Conservation (phyloP, 2,113 vertebrate species). For the Maccullochella peelii region DNA sequence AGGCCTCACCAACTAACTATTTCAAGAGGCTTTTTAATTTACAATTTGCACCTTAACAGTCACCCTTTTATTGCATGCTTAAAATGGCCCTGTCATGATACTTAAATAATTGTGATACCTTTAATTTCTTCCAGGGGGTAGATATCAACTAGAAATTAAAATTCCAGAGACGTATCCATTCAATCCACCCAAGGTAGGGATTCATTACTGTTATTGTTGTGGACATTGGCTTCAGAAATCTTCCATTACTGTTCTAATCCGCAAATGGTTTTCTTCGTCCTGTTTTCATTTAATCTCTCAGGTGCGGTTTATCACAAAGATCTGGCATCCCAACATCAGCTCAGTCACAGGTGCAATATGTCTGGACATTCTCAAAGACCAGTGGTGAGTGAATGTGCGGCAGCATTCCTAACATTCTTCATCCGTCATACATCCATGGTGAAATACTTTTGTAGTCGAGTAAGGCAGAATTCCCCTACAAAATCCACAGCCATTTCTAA, state of each 20-base stretch:
- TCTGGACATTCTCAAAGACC: constrained; percentile 99
- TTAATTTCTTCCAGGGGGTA: constrained; percentile 78
- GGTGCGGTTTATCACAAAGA: constrained; percentile 99
- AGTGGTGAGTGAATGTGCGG: constrained; percentile 90
- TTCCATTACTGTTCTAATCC: background rate
- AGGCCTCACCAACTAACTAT: background rate
- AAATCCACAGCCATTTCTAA: background rate
- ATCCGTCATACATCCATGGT: background rate
- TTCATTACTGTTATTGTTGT: background rate
- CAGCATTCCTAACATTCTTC: constrained; percentile 29
- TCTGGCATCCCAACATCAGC: constrained; percentile 99
- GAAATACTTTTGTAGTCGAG: background rate
- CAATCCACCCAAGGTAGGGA: constrained; percentile 87
- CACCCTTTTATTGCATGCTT: background rate
- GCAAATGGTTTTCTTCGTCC: background rate
- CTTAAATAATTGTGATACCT: background rate
- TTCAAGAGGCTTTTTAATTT: constrained; percentile 1
- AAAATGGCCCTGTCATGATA: background rate
- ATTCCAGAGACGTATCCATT: constrained; percentile 89
- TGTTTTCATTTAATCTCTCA: constrained; percentile 77
- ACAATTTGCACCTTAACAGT: background rate
- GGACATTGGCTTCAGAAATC: background rate
- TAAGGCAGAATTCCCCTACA: background rate
- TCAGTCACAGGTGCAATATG: constrained; percentile 99
- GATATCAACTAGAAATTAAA: constrained; percentile 89